phyloP scores from a whole-genome alignment of 1,140 invertebrate species.

The Caenorhabditis remanei region DNA sequence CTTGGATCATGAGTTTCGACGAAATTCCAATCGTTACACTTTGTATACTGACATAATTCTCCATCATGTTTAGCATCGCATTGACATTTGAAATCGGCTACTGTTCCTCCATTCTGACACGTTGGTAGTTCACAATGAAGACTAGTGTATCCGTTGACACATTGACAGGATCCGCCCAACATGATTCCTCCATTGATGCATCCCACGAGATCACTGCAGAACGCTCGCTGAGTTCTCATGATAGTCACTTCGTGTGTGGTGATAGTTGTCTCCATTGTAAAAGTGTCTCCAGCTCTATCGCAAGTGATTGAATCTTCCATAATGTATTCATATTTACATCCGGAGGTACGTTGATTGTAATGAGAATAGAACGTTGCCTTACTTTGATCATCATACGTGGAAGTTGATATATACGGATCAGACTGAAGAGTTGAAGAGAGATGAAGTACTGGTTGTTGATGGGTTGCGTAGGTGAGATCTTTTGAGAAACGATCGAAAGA shows the following conservation, averaged over 20 bases:
- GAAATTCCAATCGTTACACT: constrained; percentile 55
- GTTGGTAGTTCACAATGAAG: constrained; percentile 36
- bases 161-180: constrained; percentile 32
- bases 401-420: background rate
- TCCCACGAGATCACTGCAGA: constrained; percentile 21
- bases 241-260: constrained; percentile 5
- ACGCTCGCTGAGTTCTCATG: constrained; percentile 38
- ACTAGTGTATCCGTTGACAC: constrained; percentile 22
- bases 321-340: constrained; percentile 47
- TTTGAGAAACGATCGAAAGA: constrained; percentile 15
- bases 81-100: background rate
- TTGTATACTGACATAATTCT: constrained; percentile 35
- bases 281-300: background rate
- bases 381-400: background rate
- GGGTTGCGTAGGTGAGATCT: constrained; percentile 25
- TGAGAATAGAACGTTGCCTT: background rate
- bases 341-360: constrained; percentile 2
- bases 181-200: constrained; percentile 48
- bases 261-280: constrained; percentile 10
- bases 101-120: constrained; percentile 40
- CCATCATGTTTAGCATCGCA: constrained; percentile 34
- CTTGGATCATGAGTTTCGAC: constrained; percentile 53
- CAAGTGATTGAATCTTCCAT: constrained; percentile 2
- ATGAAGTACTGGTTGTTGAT: constrained; percentile 46
- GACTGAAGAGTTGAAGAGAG: constrained; percentile 43